phyloP scores from a whole-genome alignment of 2,888 invertebrate genomes.

The Volucella zonaria region DNA sequence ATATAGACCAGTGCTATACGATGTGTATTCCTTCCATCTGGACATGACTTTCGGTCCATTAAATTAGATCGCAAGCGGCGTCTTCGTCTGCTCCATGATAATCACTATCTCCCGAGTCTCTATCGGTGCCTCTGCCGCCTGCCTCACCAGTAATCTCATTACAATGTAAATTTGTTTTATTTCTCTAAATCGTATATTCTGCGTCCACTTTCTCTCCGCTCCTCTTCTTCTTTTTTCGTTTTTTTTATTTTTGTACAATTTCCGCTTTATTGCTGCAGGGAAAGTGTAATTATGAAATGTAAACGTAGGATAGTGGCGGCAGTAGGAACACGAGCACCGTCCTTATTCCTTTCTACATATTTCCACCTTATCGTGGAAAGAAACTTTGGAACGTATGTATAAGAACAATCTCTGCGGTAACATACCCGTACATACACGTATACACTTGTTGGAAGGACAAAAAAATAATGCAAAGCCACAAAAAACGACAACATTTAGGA shows the following conservation, averaged over 20 bases:
- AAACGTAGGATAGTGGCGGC: constrained; percentile 41
- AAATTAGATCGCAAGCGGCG: constrained; percentile 29
- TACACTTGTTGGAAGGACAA: background rate
- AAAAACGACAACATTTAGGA: background rate
- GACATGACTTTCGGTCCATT: constrained; percentile 48
- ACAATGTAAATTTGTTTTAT: constrained; percentile 69
- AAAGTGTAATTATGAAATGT: constrained; percentile 66
- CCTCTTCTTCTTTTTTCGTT: background rate
- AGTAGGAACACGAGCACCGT: background rate
- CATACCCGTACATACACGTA: background rate
- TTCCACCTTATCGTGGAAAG: constrained; percentile 7
- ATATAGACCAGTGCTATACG: background rate
- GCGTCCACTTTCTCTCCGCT: constrained; percentile 13
- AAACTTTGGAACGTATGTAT: background rate
- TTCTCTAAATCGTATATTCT: constrained; percentile 59
- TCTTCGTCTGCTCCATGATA: constrained; percentile 6
- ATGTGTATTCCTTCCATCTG: background rate
- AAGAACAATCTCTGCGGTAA: constrained; percentile 18
- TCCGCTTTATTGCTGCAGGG: constrained; percentile 56
- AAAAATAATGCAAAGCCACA: background rate
- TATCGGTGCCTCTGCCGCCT: background rate
- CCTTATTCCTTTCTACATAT: background rate
- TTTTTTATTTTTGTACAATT: constrained; percentile 29
- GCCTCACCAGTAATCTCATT: constrained; percentile 48
- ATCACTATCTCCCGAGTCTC: no score